Conservation (phyloP, 1,140 invertebrate species). For the Wasmannia auropunctata region DNA sequence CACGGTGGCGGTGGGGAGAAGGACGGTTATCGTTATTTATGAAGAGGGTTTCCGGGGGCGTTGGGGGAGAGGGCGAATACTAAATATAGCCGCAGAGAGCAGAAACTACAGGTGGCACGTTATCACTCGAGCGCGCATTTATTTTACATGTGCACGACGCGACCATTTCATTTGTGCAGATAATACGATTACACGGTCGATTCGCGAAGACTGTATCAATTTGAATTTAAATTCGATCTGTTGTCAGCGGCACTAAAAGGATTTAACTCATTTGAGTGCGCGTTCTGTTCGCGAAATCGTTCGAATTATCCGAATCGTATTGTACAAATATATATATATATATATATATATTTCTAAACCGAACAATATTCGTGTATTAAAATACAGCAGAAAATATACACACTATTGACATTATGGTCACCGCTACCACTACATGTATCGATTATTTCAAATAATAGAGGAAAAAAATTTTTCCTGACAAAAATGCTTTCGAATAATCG, state of each 20-base stretch:
- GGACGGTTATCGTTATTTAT: slow-evolving; percentile 70
- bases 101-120: slow-evolving; percentile 63
- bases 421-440: not conserved
- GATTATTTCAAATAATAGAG: not conserved
- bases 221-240: not conserved
- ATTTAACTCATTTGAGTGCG: not conserved
- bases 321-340: too few species aligned
- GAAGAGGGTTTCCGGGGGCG: slow-evolving; percentile 31
- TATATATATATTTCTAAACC: not conserved
- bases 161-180: not conserved
- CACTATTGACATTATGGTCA: not conserved
- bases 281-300: not conserved
- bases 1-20: not conserved
- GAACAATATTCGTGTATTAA: not conserved
- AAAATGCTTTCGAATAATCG: not conserved
- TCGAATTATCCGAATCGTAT: not conserved
- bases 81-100: slow-evolving; percentile 55
- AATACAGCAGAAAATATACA: not conserved
- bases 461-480: not conserved
- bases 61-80: slow-evolving; percentile 18
- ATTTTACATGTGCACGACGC: not conserved
- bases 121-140: slow-evolving; percentile 18
- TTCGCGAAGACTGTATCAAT: not conserved
- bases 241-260: not conserved
- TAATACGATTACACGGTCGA: not conserved